These are phyloP conservation scores for Plodia interpunctella DNA, from an alignment of 1,140 invertebrate genomes.

Conservation along the genomic window DNA sequence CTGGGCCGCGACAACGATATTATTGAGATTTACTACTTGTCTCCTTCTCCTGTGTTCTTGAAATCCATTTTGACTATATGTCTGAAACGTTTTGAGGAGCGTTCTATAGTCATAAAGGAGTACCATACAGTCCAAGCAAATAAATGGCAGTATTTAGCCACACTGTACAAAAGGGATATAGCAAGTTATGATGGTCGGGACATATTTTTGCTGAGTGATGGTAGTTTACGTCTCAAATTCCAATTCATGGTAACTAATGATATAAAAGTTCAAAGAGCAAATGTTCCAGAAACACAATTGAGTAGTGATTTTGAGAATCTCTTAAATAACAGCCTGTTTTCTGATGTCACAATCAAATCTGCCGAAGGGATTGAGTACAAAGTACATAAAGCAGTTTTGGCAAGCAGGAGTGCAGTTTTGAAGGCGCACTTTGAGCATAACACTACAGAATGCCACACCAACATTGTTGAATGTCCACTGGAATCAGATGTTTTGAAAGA, in stretches of 20 bases:
- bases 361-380: slow-evolving; percentile 55
- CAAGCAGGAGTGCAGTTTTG: slow-evolving; percentile 80
- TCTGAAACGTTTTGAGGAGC: slow-evolving; percentile 61
- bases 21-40: slow-evolving; percentile 64
- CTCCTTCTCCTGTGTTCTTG: slow-evolving; percentile 54
- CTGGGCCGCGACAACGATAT: slow-evolving; percentile 60
- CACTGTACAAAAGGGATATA: slow-evolving; percentile 59
- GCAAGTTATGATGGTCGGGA: slow-evolving; percentile 45
- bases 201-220: slow-evolving; percentile 51
- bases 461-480: slow-evolving; percentile 76
- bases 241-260: slow-evolving; percentile 64
- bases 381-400: slow-evolving; percentile 63
- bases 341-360: slow-evolving; percentile 65
- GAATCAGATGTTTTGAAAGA: slow-evolving; percentile 81
- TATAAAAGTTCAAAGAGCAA: slow-evolving; percentile 49
- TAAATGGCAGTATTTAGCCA: slow-evolving; percentile 65
- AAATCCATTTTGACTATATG: slow-evolving; percentile 63
- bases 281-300: slow-evolving; percentile 49
- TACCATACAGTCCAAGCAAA: slow-evolving; percentile 61
- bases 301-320: slow-evolving; percentile 64
- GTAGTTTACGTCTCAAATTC: slow-evolving; percentile 60
- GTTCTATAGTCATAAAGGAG: slow-evolving; percentile 60
- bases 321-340: slow-evolving; percentile 54
- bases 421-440: slow-evolving; percentile 85
- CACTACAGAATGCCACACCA: slow-evolving; percentile 81